phyloP scores from a whole-genome alignment of 2,113 vertebrate genomes.

The Poecile atricapillus region DNA sequence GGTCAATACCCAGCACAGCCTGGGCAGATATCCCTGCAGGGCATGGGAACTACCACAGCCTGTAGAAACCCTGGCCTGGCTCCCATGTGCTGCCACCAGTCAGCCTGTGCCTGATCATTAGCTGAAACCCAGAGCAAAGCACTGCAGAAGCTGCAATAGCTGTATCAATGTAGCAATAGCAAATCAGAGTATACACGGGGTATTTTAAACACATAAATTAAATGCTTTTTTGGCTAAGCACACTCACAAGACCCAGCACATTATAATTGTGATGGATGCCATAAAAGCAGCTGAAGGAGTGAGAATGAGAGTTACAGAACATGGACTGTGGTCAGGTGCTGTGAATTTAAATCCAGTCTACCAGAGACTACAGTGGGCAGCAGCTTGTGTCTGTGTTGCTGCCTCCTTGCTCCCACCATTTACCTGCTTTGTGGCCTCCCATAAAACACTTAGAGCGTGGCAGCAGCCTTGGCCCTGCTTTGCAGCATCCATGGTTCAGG shows the following conservation, averaged over 20 bases:
- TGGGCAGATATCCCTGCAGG: neutral
- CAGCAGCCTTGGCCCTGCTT: neutral
- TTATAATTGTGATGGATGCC: neutral
- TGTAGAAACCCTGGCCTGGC: neutral
- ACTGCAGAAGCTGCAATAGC: neutral
- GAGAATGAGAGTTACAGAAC: neutral
- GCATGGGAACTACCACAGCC: neutral
- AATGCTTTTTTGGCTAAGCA: neutral
- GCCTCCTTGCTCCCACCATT: neutral
- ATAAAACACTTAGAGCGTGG: neutral
- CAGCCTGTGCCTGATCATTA: neutral
- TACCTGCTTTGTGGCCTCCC: neutral
- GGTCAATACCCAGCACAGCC: neutral
- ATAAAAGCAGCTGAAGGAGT: neutral
- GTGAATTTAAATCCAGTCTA: neutral
- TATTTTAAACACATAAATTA: neutral
- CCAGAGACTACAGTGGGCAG: neutral
- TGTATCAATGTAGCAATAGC: neutral
- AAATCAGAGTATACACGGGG: neutral
- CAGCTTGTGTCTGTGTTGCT: neutral
- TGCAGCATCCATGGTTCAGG: neutral
- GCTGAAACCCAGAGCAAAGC: conserved; percentile 17
- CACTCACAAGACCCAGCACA: neutral
- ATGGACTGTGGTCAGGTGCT: neutral
- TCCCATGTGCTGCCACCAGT: neutral